A percentile compares a stretch with the other conserved stretches of the same genome.
These are phyloP conservation scores for Aphis craccivora DNA, from an alignment of 1,140 invertebrate species.

Conservation along the genomic window DNA sequence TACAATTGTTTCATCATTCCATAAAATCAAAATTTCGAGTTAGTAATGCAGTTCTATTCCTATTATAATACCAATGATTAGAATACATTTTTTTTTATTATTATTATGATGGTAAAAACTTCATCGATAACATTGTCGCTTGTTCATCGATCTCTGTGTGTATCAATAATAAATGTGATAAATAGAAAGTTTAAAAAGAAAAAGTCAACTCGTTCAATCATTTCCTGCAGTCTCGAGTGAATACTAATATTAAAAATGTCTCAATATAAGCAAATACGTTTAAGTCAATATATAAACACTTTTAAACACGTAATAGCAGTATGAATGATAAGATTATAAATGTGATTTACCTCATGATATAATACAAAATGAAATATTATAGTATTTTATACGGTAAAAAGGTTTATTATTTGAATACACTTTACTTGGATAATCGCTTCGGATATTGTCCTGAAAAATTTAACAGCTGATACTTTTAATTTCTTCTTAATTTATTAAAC, in stretches of 20 bases:
- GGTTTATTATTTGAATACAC: not conserved
- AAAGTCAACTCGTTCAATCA: not conserved
- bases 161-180: not conserved
- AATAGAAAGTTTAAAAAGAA: conserved; percentile 33
- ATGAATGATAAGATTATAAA: not conserved
- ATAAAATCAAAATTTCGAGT: not conserved
- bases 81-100: not conserved
- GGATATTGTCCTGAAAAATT: not conserved
- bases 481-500: not conserved
- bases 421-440: not conserved
- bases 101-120: not conserved
- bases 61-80: not conserved
- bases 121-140: not conserved
- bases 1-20: not conserved
- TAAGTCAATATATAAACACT: not conserved
- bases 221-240: not conserved
- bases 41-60: not conserved
- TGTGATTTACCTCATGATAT: not conserved
- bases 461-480: not conserved
- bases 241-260: not conserved
- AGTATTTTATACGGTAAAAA: not conserved
- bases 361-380: not conserved
- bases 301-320: not conserved
- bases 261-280: too few species aligned
- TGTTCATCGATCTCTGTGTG: not conserved